Evolutionary conservation across 2,888 invertebrate genomes (phyloP).

Genomic region (Archips xylosteana): DNA sequence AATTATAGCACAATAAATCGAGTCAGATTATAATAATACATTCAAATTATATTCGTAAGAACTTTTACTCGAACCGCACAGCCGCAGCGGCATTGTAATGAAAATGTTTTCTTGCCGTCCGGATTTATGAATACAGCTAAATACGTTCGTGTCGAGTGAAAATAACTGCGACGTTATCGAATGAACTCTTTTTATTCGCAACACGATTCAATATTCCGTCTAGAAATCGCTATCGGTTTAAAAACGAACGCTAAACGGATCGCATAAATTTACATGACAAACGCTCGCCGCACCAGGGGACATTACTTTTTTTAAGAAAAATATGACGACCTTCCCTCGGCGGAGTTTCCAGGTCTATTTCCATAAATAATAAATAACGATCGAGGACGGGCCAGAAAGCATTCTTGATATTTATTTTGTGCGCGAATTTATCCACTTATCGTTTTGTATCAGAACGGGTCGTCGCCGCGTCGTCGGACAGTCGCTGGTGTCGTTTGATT

Average conservation of each 20-base stretch:
- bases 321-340: conserved; percentile 80
- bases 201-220: conserved; percentile 76
- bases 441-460: conserved; percentile 59
- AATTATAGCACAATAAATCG: conserved; percentile 14
- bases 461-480: conserved; percentile 29
- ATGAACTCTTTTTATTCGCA: conserved; percentile 67
- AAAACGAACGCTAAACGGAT: conserved; percentile 77
- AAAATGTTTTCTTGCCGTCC: conserved; percentile 45
- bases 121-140: conserved; percentile 62
- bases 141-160: conserved; percentile 67
- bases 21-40: conserved; percentile 29
- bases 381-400: conserved; percentile 77
- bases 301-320: conserved; percentile 82
- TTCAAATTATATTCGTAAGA: conserved; percentile 33
- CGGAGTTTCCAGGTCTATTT: conserved; percentile 81
- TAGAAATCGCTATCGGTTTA: conserved; percentile 80
- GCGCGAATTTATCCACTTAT: conserved; percentile 80
- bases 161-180: conserved; percentile 65
- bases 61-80: conserved; percentile 6
- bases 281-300: conserved; percentile 71
- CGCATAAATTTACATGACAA: conserved; percentile 84
- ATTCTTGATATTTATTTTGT: conserved; percentile 79
- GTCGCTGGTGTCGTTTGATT: background rate
- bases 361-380: conserved; percentile 85
- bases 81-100: conserved; percentile 38